phyloP scores from a whole-genome alignment of 2,797 vertebrate genomes.

The Champsocephalus esox region DNA sequence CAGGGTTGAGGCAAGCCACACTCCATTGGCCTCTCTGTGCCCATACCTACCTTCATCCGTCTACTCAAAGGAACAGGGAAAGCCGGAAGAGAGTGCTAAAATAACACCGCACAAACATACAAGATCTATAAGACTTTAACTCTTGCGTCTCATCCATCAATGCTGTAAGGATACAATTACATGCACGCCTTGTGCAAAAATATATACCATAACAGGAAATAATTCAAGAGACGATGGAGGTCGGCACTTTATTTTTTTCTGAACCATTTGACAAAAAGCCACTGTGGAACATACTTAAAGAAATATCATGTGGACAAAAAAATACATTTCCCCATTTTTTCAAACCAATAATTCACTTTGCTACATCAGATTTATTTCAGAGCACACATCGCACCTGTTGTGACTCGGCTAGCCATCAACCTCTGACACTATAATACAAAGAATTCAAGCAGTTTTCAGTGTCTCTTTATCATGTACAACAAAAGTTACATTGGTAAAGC shows the following conservation, averaged over 20 bases:
- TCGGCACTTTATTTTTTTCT: conserved; percentile 18
- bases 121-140: conserved; percentile 73
- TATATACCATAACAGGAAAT: conserved; percentile 35
- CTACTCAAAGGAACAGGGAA: conserved; percentile 79
- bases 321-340: conserved; percentile 37
- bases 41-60: conserved; percentile 84
- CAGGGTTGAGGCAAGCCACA: conserved; percentile 91
- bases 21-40: conserved; percentile 88
- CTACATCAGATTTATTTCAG: conserved; percentile 42
- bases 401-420: conserved; percentile 32
- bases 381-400: conserved; percentile 24
- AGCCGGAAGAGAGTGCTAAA: conserved; percentile 84
- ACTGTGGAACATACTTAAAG: conserved; percentile 43
- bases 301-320: conserved; percentile 26
- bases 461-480: conserved; percentile 5
- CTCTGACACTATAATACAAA: conserved; percentile 18
- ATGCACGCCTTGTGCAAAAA: conserved; percentile 48
- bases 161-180: conserved; percentile 53
- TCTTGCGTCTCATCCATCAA: conserved; percentile 68
- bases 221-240: conserved; percentile 35
- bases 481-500: background rate
- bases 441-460: conserved; percentile 5
- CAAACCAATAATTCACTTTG: conserved; percentile 40
- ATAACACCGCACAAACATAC: conserved; percentile 69
- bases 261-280: conserved; percentile 53